Percentiles rank a stretch among this genome's conserved stretches.
These are phyloP conservation scores for Drosophila neonasuta DNA, from an alignment of 2,888 invertebrate genomes.

Conservation along the genomic window DNA sequence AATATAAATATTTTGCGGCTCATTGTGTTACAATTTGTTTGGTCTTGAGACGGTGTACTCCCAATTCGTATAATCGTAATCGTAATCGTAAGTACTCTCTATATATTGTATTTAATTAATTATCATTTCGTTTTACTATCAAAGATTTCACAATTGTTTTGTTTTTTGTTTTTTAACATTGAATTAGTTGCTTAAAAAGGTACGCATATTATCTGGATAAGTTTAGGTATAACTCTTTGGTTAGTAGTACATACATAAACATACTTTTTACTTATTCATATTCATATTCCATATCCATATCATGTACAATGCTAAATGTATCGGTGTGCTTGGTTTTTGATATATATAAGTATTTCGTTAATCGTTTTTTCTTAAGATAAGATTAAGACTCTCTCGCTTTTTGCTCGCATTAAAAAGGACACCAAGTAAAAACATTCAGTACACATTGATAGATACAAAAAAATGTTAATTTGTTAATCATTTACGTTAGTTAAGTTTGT, in stretches of 20 bases:
- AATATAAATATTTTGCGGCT: constrained; percentile 69
- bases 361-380: constrained; percentile 1
- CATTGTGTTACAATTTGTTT: constrained; percentile 60
- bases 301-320: constrained; percentile 66
- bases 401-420: constrained; percentile 53
- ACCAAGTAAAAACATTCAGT: constrained; percentile 72
- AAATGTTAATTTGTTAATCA: constrained; percentile 15
- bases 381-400: constrained; percentile 41
- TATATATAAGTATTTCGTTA: constrained; percentile 56
- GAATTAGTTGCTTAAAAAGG: constrained; percentile 65
- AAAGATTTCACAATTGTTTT: constrained; percentile 37
- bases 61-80: constrained; percentile 4
- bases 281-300: constrained; percentile 32
- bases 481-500: constrained; percentile 15
- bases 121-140: constrained; percentile 11
- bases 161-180: constrained; percentile 46
- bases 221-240: constrained; percentile 47
- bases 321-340: constrained; percentile 76
- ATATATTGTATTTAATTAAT: constrained; percentile 5
- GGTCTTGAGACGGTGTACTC: constrained; percentile 50
- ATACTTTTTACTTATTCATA: constrained; percentile 23
- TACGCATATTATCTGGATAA: constrained; percentile 67
- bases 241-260: constrained; percentile 29
- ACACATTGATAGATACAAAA: constrained; percentile 58
- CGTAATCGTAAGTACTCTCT: constrained; percentile 7